Evolutionary conservation across 2,797 vertebrate species (phyloP).

Genomic region (Allobates femoralis): DNA sequence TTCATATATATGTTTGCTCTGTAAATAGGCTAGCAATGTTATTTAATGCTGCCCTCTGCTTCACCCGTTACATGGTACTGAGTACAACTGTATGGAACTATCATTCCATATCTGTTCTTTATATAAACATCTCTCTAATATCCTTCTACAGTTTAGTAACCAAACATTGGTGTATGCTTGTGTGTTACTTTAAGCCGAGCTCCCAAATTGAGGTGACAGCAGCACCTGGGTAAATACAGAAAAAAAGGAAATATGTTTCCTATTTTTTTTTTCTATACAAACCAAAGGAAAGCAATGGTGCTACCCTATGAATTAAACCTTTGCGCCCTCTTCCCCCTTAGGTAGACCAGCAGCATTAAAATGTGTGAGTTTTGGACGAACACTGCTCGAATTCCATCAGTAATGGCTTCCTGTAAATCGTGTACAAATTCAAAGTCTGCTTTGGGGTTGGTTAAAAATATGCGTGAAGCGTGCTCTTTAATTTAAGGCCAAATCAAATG

Average conservation of each 20-base stretch:
- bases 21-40: constrained; percentile 34
- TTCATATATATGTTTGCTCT: constrained; percentile 56
- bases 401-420: constrained; percentile 95
- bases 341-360: constrained; percentile 80
- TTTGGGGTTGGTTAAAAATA: constrained; percentile 87
- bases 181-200: constrained; percentile 73
- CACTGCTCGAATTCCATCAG: constrained; percentile 88
- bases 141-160: constrained; percentile 71
- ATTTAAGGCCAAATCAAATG: constrained; percentile 92
- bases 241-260: constrained; percentile 76
- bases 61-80: constrained; percentile 63
- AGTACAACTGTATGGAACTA: constrained; percentile 64
- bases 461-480: constrained; percentile 85
- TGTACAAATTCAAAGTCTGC: constrained; percentile 84
- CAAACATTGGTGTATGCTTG: constrained; percentile 70
- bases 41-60: constrained; percentile 60
- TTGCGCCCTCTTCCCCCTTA: constrained; percentile 78
- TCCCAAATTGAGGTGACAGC: constrained; percentile 75
- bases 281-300: constrained; percentile 75
- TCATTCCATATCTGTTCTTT: constrained; percentile 64
- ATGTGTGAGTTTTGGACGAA: constrained; percentile 83
- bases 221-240: constrained; percentile 79
- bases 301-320: constrained; percentile 81
- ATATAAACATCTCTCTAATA: constrained; percentile 71
- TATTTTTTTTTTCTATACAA: constrained; percentile 70